A percentile compares a stretch with the other conserved stretches of the same genome.
Evolutionary conservation across 1,140 invertebrate genomes (phyloP).

Genomic region (Meloidogyne exigua): DNA sequence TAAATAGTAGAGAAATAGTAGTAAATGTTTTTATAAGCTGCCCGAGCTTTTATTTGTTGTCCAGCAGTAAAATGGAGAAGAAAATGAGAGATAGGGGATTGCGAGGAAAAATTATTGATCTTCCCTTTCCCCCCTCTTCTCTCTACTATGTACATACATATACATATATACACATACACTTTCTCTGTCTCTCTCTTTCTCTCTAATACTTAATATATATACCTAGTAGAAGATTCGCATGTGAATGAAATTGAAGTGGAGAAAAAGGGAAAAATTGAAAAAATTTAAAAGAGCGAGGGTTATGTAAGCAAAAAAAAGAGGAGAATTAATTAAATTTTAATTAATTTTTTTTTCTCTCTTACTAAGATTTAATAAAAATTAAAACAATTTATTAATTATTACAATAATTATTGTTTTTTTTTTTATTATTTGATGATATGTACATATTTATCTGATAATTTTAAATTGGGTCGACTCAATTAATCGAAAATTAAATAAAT

Average conservation of each 20-base stretch:
- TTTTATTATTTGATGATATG: no score
- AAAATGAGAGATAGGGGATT: neutral
- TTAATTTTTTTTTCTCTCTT: neutral
- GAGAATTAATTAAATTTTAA: neutral
- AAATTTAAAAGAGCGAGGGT: conserved; percentile 1
- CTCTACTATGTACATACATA: neutral
- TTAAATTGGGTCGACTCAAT: no score
- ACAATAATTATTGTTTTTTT: no score
- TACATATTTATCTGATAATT: no score
- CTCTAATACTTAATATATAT: neutral
- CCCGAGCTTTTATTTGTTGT: conserved; percentile 3
- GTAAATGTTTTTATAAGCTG: neutral
- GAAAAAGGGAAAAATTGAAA: neutral
- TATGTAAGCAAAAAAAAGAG: neutral
- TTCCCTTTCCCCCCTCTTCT: neutral
- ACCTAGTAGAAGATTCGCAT: neutral
- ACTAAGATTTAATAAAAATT: no score
- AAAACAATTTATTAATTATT: no score
- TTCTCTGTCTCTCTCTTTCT: neutral
- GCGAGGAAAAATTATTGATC: neutral
- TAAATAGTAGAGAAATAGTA: neutral
- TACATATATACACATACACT: no score
- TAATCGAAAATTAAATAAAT: no score
- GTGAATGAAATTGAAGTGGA: neutral
- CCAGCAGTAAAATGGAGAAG: neutral